A percentile compares a stretch with the other conserved stretches of the same genome.
Conservation (phyloP, 2,113 vertebrate species). For the Diphyllodes magnificus region DNA sequence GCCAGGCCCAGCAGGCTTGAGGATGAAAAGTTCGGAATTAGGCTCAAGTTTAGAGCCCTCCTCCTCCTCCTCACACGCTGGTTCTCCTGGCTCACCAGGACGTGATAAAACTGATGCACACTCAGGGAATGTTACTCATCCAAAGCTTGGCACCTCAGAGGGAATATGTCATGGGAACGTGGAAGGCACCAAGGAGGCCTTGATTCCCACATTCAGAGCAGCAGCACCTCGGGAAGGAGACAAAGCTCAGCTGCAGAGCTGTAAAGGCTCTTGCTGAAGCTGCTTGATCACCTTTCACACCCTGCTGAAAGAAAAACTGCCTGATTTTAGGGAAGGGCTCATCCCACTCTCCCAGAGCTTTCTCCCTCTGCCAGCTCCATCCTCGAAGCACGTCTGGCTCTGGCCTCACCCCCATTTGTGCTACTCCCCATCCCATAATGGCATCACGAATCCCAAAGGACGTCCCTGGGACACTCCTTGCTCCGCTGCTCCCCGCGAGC, state of each 20-base stretch:
- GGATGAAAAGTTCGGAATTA: background rate
- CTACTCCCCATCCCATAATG: accelerated
- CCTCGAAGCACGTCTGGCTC: accelerated
- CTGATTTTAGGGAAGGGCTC: background rate
- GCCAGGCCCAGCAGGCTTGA: background rate
- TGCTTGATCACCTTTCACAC: background rate
- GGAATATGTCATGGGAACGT: background rate
- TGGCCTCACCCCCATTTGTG: background rate
- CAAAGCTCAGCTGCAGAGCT: background rate
- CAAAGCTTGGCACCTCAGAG: background rate
- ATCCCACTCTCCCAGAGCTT: background rate
- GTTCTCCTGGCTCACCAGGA: background rate
- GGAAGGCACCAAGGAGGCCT: background rate
- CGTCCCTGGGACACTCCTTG: background rate
- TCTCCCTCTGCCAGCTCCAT: too few species aligned
- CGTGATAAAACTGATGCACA: background rate
- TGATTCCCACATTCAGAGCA: background rate
- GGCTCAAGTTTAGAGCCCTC: background rate
- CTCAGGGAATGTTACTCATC: background rate
- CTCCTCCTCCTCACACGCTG: background rate
- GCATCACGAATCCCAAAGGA: accelerated
- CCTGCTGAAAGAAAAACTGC: background rate
- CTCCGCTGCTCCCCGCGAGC: too few species aligned
- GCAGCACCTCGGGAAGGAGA: background rate
- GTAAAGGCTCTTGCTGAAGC: background rate